phyloP scores from a whole-genome alignment of 2,797 vertebrate species.

The Crypturellus tataupa region DNA sequence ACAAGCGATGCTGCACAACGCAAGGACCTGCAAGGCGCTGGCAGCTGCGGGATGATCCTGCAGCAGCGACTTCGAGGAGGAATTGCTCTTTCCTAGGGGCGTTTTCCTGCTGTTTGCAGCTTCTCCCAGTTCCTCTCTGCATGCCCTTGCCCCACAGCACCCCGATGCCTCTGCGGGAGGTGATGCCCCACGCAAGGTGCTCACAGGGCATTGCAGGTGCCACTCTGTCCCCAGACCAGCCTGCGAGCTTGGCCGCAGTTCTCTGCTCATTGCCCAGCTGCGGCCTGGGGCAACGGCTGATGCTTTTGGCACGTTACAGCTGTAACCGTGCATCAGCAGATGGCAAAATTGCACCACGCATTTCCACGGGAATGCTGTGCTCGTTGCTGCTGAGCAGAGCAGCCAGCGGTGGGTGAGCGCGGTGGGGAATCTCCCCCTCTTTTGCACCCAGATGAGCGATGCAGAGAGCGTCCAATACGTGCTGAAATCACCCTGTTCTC shows the following conservation, averaged over 20 bases:
- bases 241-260: slow-evolving; percentile 18
- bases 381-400: background rate
- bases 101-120: fast-evolving
- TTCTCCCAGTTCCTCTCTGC: fast-evolving
- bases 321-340: background rate
- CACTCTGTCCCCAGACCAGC: background rate
- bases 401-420: background rate
- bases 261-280: background rate
- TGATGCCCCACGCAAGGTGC: too few species aligned
- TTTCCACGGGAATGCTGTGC: fast-evolving
- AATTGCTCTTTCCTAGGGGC: background rate
- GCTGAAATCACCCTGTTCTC: slow-evolving; percentile 17
- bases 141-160: too few species aligned
- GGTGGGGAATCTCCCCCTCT: fast-evolving
- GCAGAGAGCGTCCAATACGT: background rate
- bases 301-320: background rate
- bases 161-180: too few species aligned
- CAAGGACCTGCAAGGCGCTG: fast-evolving
- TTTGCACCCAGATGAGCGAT: fast-evolving
- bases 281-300: background rate
- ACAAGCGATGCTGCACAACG: too few species aligned
- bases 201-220: too few species aligned
- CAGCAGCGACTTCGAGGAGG: background rate
- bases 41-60: fast-evolving
- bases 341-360: background rate